These are phyloP conservation scores for Ophion ellenae DNA, from an alignment of 2,888 invertebrate genomes.

Conservation along the genomic window DNA sequence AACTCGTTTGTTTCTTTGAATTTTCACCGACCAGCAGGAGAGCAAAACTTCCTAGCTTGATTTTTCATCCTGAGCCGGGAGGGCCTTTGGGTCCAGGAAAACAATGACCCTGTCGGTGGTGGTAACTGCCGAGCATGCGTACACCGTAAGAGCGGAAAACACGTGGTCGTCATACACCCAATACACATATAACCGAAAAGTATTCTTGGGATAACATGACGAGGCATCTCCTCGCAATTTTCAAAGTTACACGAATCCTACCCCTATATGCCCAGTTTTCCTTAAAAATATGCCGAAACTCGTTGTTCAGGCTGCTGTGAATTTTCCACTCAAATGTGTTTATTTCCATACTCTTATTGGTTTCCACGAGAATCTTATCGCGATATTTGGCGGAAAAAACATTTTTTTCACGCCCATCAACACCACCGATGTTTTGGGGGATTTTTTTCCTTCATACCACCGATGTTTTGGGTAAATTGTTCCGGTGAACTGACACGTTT, in stretches of 20 bases:
- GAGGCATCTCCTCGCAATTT: conserved; percentile 42
- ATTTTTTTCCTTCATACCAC: not conserved
- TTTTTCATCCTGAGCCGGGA: conserved; percentile 1
- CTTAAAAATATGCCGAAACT: conserved; percentile 9
- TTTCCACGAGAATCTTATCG: too few species aligned
- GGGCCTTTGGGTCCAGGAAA: conserved; percentile 40
- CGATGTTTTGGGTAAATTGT: not conserved
- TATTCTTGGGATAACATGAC: conserved; percentile 40
- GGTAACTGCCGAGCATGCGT: conserved; percentile 37
- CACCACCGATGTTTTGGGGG: not conserved
- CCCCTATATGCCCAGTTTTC: not conserved
- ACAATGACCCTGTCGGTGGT: conserved; percentile 59
- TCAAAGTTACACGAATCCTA: conserved; percentile 11
- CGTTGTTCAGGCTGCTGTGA: conserved; percentile 36
- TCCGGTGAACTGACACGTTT: not conserved
- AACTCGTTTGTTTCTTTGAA: conserved; percentile 60
- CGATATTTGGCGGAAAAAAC: not conserved
- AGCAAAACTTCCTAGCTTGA: not conserved
- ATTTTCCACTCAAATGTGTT: conserved; percentile 13
- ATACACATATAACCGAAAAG: conserved; percentile 15
- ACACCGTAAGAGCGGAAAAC: conserved; percentile 42
- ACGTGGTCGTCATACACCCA: conserved; percentile 58
- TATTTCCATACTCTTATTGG: not conserved
- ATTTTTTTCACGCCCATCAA: not conserved
- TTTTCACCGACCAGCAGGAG: conserved; percentile 60